Evolutionary conservation across 1,140 invertebrate species (phyloP).

Genomic region (Drosophila orena): DNA sequence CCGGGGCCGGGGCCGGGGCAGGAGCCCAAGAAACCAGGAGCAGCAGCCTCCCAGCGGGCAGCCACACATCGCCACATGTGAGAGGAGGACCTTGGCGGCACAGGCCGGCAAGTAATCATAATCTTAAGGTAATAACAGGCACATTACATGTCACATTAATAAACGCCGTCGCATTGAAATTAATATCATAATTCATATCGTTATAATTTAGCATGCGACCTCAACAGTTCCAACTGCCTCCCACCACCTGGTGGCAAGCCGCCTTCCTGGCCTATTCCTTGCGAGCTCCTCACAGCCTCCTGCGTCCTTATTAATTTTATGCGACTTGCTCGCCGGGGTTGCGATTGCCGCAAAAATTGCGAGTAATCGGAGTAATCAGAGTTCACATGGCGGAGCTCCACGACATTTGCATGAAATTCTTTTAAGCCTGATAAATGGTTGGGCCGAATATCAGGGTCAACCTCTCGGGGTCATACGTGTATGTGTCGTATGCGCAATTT

Average conservation of each 20-base stretch:
- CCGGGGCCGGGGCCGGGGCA: neutral
- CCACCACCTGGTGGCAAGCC: neutral
- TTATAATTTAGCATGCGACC: conserved; percentile 78
- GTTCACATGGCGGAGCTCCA: conserved; percentile 34
- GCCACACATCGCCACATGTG: conserved; percentile 50
- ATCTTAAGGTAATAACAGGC: conserved; percentile 82
- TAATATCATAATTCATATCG: conserved; percentile 83
- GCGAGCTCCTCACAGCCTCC: neutral
- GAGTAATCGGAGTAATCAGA: conserved; percentile 66
- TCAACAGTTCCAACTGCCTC: conserved; percentile 20
- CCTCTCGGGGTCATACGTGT: conserved; percentile 22
- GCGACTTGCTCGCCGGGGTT: conserved; percentile 65
- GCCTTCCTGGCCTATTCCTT: neutral
- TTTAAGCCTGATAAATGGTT: conserved; percentile 79
- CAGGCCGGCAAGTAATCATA: conserved; percentile 73
- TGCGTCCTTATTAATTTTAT: conserved; percentile 78
- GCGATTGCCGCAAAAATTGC: conserved; percentile 60
- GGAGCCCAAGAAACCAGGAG: neutral
- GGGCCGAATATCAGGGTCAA: conserved; percentile 19
- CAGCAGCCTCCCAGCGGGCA: conserved; percentile 30
- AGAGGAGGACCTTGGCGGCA: conserved; percentile 7
- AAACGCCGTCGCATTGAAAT: conserved; percentile 67
- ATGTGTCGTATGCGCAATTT: conserved; percentile 53
- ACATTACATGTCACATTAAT: conserved; percentile 83
- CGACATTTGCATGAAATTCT: conserved; percentile 70